Conservation (phyloP, 2,113 vertebrate species). For the Laticauda colubrina region DNA sequence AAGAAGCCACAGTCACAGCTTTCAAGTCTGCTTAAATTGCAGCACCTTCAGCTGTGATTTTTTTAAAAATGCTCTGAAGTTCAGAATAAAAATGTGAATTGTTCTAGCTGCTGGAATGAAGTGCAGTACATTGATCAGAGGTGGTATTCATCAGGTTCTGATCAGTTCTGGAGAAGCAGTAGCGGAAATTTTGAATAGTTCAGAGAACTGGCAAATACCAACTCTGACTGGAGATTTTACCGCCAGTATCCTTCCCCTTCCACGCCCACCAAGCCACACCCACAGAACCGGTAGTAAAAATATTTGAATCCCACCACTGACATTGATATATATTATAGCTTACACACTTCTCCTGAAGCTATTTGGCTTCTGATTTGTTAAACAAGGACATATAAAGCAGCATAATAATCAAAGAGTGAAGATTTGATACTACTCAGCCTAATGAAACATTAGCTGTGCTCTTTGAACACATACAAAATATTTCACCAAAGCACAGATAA, state of each 20-base stretch:
- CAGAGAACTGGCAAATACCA: too few relatives aligned
- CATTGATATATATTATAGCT: constrained; percentile 39
- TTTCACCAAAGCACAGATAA: neutral
- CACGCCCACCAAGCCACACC: too few relatives aligned
- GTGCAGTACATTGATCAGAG: neutral
- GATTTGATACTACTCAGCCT: neutral
- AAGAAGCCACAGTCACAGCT: neutral
- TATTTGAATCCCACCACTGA: too few relatives aligned
- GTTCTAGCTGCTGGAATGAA: constrained; percentile 41
- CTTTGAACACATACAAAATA: neutral
- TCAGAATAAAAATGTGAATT: constrained; percentile 51
- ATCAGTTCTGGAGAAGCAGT: too few relatives aligned
- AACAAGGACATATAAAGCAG: constrained; percentile 44
- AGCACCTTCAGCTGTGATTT: constrained; percentile 46
- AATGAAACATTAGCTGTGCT: neutral
- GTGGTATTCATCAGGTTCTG: too few relatives aligned
- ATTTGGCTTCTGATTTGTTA: constrained; percentile 50
- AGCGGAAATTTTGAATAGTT: too few relatives aligned
- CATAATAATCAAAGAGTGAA: constrained; percentile 45
- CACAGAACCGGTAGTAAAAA: too few relatives aligned
- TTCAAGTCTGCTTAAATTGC: constrained; percentile 36
- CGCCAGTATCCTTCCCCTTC: too few relatives aligned
- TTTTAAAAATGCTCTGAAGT: constrained; percentile 30
- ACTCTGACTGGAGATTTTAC: too few relatives aligned
- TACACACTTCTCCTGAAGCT: constrained; percentile 44